Conservation (phyloP, 2,113 vertebrate genomes). For the Plotosus lineatus region DNA sequence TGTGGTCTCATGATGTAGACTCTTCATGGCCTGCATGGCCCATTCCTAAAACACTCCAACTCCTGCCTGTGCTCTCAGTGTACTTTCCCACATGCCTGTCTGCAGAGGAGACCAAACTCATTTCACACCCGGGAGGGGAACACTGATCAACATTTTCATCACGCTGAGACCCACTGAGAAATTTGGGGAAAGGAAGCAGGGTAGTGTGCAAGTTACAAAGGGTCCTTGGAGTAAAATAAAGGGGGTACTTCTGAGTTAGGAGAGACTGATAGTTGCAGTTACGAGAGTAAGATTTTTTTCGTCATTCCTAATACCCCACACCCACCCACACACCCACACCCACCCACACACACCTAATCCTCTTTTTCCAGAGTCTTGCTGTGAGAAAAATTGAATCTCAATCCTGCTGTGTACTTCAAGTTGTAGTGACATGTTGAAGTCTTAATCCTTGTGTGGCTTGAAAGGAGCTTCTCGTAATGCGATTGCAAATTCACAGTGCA, state of each 20-base stretch:
- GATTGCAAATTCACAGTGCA: background rate
- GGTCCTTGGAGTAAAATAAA: slow-evolving; percentile 24
- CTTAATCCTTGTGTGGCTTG: slow-evolving; percentile 5
- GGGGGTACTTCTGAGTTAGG: slow-evolving; percentile 8
- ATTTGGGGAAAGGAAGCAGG: slow-evolving; percentile 13
- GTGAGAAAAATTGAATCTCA: slow-evolving; percentile 9
- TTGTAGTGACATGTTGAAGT: background rate
- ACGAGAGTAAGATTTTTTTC: background rate
- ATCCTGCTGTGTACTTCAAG: background rate
- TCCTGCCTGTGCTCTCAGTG: slow-evolving; percentile 14
- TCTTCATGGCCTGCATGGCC: background rate
- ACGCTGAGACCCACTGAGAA: slow-evolving; percentile 38
- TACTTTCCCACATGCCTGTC: slow-evolving; percentile 48
- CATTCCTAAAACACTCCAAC: background rate
- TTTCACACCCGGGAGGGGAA: slow-evolving; percentile 50
- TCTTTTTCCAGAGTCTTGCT: background rate
- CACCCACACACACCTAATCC: slow-evolving; percentile 1
- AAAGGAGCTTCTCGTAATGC: background rate
- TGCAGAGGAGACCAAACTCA: slow-evolving; percentile 58
- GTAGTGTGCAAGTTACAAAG: background rate
- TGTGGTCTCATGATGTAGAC: background rate
- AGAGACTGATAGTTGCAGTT: background rate
- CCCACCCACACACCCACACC: background rate
- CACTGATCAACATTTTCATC: slow-evolving; percentile 52
- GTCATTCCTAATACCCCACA: background rate